Conservation (phyloP, 1,140 invertebrate genomes). For the Andricus grossulariae region DNA sequence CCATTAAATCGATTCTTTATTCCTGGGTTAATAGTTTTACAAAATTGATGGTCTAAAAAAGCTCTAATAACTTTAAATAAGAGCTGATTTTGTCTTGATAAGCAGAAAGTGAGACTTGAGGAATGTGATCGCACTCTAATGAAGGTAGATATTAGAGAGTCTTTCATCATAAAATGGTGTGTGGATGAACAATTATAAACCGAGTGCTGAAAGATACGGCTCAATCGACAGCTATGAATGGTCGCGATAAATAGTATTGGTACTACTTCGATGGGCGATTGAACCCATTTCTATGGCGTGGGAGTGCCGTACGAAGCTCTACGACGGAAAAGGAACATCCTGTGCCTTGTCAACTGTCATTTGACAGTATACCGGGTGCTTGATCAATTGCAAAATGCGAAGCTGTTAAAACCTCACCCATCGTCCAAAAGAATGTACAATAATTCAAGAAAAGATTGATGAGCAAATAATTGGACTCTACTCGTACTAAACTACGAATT, state of each 20-base stretch:
- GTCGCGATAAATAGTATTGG: slow-evolving; percentile 50
- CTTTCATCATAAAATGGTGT: slow-evolving; percentile 11
- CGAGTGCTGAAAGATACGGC: slow-evolving; percentile 21
- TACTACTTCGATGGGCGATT: slow-evolving; percentile 59
- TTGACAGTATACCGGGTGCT: slow-evolving; percentile 58
- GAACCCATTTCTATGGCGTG: slow-evolving; percentile 59
- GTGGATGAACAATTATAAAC: background rate
- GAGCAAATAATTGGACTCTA: background rate
- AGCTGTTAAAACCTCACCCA: slow-evolving; percentile 18
- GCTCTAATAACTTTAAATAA: too few species aligned
- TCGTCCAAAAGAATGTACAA: slow-evolving; percentile 13
- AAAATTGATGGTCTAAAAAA: too few species aligned
- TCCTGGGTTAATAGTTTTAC: too few species aligned
- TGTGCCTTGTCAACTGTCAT: slow-evolving; percentile 60
- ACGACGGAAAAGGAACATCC: slow-evolving; percentile 60
- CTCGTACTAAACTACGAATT: background rate
- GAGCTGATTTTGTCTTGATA: too few species aligned
- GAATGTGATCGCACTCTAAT: too few species aligned
- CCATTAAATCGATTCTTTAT: too few species aligned
- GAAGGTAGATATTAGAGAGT: too few species aligned
- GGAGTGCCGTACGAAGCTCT: slow-evolving; percentile 59
- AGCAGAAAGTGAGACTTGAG: too few species aligned
- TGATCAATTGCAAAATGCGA: slow-evolving; percentile 32
- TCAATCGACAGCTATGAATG: slow-evolving; percentile 53
- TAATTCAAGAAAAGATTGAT: slow-evolving; percentile 25